Conservation (phyloP, 2,888 invertebrate genomes). For the Baccha elongata region DNA sequence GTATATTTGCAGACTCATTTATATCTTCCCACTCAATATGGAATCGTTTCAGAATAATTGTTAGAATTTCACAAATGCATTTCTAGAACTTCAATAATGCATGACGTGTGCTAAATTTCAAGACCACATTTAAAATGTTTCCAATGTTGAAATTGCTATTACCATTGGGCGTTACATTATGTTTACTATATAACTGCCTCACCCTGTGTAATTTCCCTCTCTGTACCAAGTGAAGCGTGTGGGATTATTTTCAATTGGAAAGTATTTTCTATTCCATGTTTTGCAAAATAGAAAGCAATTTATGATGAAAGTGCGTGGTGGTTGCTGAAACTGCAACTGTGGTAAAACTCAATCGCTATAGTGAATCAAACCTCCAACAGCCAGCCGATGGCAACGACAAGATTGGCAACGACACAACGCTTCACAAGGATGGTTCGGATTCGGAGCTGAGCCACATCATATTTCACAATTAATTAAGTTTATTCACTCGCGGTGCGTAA, state of each 20-base stretch:
- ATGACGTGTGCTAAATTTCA: no score
- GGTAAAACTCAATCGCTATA: constrained; percentile 7
- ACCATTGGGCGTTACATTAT: no score
- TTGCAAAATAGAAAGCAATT: constrained; percentile 29
- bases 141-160: no score
- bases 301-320: background rate
- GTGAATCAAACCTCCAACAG: background rate
- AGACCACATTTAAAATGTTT: no score
- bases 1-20: no score
- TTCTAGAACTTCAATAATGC: no score
- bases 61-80: no score
- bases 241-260: background rate
- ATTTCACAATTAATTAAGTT: constrained; percentile 60
- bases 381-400: background rate
- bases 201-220: background rate
- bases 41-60: no score
- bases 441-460: constrained; percentile 21
- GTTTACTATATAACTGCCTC: no score
- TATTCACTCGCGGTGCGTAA: constrained; percentile 15
- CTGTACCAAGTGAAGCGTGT: background rate
- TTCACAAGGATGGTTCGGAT: background rate
- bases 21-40: no score
- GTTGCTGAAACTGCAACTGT: constrained; percentile 9
- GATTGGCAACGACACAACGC: background rate
- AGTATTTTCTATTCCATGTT: background rate